Evolutionary conservation across 2,113 vertebrate genomes (phyloP).

Genomic region (Pygathrix nemaeus): DNA sequence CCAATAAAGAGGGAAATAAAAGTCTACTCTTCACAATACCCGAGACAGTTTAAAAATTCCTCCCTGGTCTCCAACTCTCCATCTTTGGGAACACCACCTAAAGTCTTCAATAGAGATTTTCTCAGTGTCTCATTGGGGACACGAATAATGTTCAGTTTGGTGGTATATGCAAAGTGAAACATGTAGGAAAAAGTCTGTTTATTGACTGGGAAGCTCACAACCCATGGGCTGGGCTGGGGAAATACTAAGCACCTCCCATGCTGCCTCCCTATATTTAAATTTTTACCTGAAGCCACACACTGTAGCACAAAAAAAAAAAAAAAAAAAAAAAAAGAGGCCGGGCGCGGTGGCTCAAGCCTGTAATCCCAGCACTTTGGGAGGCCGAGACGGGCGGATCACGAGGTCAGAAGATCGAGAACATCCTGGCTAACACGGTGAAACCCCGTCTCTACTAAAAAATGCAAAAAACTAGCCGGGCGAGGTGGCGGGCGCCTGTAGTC

Average conservation of each 20-base stretch:
- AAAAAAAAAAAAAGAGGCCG: fast-evolving
- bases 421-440: no score
- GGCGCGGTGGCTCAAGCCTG: no score
- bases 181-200: not conserved
- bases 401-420: no score
- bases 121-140: not conserved
- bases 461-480: no score
- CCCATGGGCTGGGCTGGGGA: not conserved
- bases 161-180: not conserved
- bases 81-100: not conserved
- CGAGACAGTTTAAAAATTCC: not conserved
- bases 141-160: not conserved
- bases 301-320: not conserved
- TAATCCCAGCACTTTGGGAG: no score
- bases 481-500: no score
- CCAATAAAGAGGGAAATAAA: not conserved
- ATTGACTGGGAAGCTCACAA: not conserved
- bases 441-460: no score
- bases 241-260: not conserved
- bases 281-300: not conserved
- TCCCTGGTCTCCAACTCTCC: not conserved
- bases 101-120: not conserved
- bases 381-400: no score
- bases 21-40: not conserved
- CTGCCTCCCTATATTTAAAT: not conserved